Evolutionary conservation across 1,140 invertebrate genomes (phyloP), one percentile per base, ranked within the genome.

Genomic region (Drosophila subpulchrella): DNA sequence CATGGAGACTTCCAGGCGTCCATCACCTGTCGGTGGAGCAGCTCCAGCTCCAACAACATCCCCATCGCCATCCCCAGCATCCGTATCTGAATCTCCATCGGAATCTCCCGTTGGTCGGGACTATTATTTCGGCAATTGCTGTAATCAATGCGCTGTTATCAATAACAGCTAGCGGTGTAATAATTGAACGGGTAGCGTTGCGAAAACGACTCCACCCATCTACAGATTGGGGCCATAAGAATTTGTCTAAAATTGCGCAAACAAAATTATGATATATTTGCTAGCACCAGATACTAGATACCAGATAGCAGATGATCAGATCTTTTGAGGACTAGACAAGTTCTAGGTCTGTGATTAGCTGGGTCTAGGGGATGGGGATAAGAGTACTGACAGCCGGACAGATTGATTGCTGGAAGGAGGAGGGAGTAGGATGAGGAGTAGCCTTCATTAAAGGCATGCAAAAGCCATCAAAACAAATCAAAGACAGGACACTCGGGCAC

Each of bases 391-490:
- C 41, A 63, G 78, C 24, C 63, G 59, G 80, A 66, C 76, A 67
- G 83, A 83, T 86, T 83, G 83, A 86, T 86, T 86, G 79, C 83
- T 58, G 56, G 56, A 41, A 27, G 59, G n/a, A 27, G 6, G 51
- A 39, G 36, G 65, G n/a, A 36, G 27, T 27, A 5, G 3, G 27
- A 27, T 27, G 27, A 30, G 60, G 36, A 24, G 42, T 10, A 11
- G 78, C 62, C 65, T 73, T 83, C 83, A 86, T 88, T 86, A 86
- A 88, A 89, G 79, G 83, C 83, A 86, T 75, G 83, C 83, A 83
- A 81, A 71, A 62, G 83, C 76, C 77, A 89, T 86, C 84, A 88
- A 89, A 86, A 89, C 84, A 86, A 89, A 86, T 83, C 84, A 89
- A 89, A 82, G 66, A 38, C 79, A 89, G 84, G 84, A 86, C 84